phyloP scores from a whole-genome alignment of 2,113 vertebrate species.

The Dinomys branickii region DNA sequence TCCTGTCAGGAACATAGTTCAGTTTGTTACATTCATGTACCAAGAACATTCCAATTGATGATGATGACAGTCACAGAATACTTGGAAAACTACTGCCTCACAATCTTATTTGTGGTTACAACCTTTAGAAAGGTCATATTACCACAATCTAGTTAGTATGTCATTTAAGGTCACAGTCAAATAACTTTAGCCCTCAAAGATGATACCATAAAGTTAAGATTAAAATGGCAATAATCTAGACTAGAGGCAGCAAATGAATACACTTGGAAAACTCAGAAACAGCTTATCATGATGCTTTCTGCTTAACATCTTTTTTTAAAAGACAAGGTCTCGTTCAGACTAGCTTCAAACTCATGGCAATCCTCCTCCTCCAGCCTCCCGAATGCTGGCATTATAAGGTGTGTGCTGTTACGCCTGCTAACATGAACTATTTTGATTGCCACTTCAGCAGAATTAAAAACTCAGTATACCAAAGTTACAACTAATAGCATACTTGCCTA shows the following conservation, averaged over 20 bases:
- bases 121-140: neutral
- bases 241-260: neutral
- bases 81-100: neutral
- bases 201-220: neutral
- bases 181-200: neutral
- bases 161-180: neutral
- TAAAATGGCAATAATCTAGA: neutral
- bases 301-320: neutral
- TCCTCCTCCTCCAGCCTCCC: neutral
- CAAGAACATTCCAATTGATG: neutral
- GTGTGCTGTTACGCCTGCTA: neutral
- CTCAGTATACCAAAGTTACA: neutral
- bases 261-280: neutral
- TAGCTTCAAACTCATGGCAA: neutral
- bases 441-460: neutral
- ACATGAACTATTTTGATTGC: neutral
- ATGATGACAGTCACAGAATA: neutral
- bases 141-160: neutral
- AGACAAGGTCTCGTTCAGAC: neutral
- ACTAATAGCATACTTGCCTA: neutral
- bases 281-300: neutral
- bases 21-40: neutral
- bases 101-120: neutral
- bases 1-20: conserved; percentile 85
- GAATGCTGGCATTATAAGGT: neutral